Conservation (phyloP, 2,797 vertebrate species). For the Centropyge bicolor region DNA sequence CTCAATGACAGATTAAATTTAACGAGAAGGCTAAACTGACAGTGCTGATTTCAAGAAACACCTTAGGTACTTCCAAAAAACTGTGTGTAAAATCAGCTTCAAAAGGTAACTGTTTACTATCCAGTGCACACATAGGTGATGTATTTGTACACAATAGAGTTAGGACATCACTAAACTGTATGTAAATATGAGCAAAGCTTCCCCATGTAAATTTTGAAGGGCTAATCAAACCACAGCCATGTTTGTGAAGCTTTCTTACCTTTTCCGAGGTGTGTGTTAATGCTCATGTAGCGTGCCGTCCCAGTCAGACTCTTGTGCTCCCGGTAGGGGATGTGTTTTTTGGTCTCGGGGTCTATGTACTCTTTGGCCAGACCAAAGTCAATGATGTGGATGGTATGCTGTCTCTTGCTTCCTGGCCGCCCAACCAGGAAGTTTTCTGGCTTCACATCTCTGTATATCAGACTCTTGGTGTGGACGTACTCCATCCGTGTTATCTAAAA, state of each 20-base stretch:
- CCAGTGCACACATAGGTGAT: background rate
- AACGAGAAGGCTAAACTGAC: background rate
- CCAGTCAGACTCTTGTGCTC: conserved; percentile 99
- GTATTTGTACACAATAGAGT: background rate
- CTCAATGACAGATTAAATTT: background rate
- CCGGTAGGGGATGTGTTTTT: conserved; percentile 99
- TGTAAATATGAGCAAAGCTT: background rate
- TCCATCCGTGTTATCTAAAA: conserved; percentile 97
- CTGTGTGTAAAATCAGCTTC: background rate
- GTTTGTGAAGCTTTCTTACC: conserved; percentile 80
- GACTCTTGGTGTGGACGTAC: conserved; percentile 97
- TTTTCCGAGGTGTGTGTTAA: conserved; percentile 98
- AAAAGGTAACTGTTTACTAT: background rate
- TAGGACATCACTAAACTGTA: conserved; percentile 6
- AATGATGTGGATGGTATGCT: conserved; percentile 98
- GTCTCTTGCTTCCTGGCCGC: conserved; percentile 94
- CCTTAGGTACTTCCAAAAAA: background rate
- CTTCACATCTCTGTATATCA: conserved; percentile 98
- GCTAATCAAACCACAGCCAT: background rate
- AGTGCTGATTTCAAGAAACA: background rate
- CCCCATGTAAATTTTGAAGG: conserved; percentile 5
- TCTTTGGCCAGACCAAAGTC: conserved; percentile 99
- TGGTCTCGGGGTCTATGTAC: conserved; percentile 99
- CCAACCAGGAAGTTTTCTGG: conserved; percentile 99
- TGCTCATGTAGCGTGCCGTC: conserved; percentile 99